A percentile compares a stretch with the other conserved stretches of the same genome.
phyloP scores from a whole-genome alignment of 2,797 vertebrate genomes.

The Xiphorhynchus erythropygius region DNA sequence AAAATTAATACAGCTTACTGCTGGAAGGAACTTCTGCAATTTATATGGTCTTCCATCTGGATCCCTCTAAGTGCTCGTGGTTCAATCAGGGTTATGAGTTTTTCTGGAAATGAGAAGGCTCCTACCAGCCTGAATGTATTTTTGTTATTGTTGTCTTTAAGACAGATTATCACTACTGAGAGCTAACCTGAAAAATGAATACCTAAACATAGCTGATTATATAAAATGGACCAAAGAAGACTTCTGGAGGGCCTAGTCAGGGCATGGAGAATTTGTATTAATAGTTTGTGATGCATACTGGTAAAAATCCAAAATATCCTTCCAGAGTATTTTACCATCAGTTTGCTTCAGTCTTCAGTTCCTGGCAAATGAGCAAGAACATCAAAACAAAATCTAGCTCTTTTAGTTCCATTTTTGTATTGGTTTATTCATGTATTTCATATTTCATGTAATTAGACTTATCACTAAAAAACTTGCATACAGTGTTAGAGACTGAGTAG shows the following conservation, averaged over 20 bases:
- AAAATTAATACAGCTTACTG: neutral
- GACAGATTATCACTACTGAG: neutral
- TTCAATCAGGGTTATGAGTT: neutral
- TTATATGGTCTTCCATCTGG: neutral
- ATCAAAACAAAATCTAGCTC: neutral
- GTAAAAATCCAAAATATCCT: neutral
- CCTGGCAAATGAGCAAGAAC: neutral
- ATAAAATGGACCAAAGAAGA: neutral
- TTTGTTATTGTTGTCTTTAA: neutral
- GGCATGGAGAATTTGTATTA: neutral
- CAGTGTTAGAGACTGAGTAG: neutral
- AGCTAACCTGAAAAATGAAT: neutral
- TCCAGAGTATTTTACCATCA: neutral
- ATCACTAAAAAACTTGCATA: neutral
- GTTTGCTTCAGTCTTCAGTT: neutral
- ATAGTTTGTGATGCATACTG: neutral
- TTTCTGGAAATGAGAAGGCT: neutral
- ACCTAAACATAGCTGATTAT: neutral
- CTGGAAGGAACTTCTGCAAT: neutral
- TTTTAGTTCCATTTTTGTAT: neutral
- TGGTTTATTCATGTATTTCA: neutral
- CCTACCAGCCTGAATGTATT: neutral
- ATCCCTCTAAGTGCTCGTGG: neutral
- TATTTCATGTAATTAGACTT: neutral
- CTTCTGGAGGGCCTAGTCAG: neutral